Conservation (phyloP, 2,888 invertebrate genomes). For the Plebejus melissa region DNA sequence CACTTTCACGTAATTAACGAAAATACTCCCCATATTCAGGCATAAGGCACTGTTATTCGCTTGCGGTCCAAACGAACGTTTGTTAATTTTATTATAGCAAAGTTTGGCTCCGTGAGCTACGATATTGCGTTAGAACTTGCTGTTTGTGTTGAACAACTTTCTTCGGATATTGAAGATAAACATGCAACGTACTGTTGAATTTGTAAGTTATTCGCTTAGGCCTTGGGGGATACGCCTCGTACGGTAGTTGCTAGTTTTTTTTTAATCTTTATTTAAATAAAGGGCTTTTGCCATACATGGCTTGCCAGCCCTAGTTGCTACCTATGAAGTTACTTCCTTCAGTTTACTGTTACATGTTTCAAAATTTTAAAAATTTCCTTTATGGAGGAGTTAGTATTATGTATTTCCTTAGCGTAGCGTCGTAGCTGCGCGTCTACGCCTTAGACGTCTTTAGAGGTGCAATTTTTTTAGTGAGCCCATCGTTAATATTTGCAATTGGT, state of each 20-base stretch:
- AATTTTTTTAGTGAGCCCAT: too few relatives aligned
- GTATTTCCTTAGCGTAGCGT: neutral
- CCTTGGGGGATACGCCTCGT: neutral
- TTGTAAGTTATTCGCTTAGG: slow-evolving; percentile 4
- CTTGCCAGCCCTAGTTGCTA: neutral
- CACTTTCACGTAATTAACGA: neutral
- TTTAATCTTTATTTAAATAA: too few relatives aligned
- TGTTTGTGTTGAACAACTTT: slow-evolving; percentile 11
- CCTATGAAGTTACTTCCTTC: neutral
- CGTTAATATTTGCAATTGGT: too few relatives aligned
- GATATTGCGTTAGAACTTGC: slow-evolving; percentile 8
- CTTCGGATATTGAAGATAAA: slow-evolving; percentile 11
- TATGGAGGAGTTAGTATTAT: neutral
- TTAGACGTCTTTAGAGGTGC: too few relatives aligned
- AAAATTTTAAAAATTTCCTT: neutral
- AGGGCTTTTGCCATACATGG: too few relatives aligned
- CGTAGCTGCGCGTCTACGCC: too few relatives aligned
- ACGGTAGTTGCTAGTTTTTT: neutral
- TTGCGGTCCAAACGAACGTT: slow-evolving; percentile 10
- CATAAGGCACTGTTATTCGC: neutral
- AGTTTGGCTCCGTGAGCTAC: slow-evolving; percentile 10
- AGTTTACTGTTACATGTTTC: neutral
- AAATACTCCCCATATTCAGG: neutral
- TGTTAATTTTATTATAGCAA: slow-evolving; percentile 21
- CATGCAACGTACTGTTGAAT: slow-evolving; percentile 15